Conservation (phyloP, 2,113 vertebrate species). For the Stomatorhinus ivindoensis region DNA sequence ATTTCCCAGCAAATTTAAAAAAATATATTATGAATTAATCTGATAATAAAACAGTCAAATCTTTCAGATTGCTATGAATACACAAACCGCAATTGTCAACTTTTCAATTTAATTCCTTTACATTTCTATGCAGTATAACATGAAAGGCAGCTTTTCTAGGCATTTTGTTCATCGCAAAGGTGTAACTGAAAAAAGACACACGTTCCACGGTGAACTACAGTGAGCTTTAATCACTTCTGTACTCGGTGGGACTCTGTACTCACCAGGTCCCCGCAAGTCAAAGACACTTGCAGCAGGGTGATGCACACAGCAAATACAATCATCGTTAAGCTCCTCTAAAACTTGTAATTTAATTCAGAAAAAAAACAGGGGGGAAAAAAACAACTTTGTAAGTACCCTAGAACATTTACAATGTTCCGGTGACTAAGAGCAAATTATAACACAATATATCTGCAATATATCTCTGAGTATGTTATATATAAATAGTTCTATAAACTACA, state of each 20-base stretch:
- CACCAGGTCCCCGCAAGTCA: constrained; percentile 39
- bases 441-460: neutral
- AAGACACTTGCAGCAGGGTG: constrained; percentile 31
- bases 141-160: neutral
- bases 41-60: neutral
- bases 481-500: neutral
- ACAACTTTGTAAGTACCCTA: neutral
- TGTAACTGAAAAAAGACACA: neutral
- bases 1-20: neutral
- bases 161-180: neutral
- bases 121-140: neutral
- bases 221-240: neutral
- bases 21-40: neutral
- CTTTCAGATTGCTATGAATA: neutral
- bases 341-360: neutral
- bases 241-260: constrained; percentile 19
- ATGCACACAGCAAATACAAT: constrained; percentile 35
- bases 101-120: neutral
- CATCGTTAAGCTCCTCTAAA: constrained; percentile 36
- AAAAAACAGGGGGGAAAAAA: neutral
- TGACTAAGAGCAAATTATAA: neutral
- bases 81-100: neutral
- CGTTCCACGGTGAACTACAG: neutral
- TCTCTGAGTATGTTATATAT: neutral
- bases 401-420: neutral